Base-by-base conservation (phyloP, 92 coral and sea anemone genomes). In the Desmophyllum pertusum region DNA sequence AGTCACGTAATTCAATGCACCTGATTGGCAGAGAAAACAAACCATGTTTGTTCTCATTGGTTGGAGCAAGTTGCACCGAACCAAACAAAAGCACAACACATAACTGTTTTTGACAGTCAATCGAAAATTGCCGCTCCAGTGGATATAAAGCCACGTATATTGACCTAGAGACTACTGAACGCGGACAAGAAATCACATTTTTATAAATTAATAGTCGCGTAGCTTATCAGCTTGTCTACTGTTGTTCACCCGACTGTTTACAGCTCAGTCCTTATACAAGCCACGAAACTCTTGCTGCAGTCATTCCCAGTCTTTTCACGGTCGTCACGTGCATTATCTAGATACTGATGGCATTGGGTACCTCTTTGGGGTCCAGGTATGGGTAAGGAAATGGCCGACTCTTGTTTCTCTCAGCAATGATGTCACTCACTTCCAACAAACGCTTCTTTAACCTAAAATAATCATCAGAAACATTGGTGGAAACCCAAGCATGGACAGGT, bases 291-390 rank as follows among this genome's bases (percentile, higher is more conserved):
- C 25, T 37, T 68, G 25, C n/a, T 33, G 15, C 73, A 68, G 38
- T 72, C 46, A 29, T 14, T 66, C 39, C 43, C 42, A 67, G 67
- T 42, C 36, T 33, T 51, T 63, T 48, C 36, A 10, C n/a, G 48
- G 66, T 37, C 21, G 27, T 67, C 17, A 1, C 25, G 67, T 39
- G 55, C 53, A 35, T 41, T 21, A 63, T 38, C 41, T 88, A 96
- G 83, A 96, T 96, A 89, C 99, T 96, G 53, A 96, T 96, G 48
- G 99, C 98, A 77, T 96, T 96, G 11, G 99, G 99, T 1, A 96
- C 97, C 55, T 96, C 99, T 74, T 90, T 91, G 31, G 99, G 99
- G 77, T 90, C 95, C 74, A 96, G 87, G 83, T 96, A 96, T n/a
- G 98, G 98, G 84, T 96, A 96, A 39, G 99, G 98, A 70, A 96